Base-by-base conservation (phyloP, 2,888 invertebrate species). In the Nemotelus nigrinus region DNA sequence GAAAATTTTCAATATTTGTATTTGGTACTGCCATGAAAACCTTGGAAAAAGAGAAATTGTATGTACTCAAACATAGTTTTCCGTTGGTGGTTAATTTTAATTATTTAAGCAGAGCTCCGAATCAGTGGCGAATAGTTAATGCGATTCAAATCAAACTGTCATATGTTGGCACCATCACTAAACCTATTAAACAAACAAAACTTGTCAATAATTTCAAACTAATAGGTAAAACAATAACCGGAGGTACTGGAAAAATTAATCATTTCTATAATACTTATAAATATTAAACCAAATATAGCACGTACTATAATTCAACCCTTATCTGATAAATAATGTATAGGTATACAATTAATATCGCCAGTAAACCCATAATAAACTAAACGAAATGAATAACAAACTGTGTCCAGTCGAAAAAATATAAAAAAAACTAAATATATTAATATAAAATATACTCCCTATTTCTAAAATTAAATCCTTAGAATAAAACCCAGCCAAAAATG, bases 401-500 rank as follows among this genome's bases (percentile, higher is more conserved):
- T 91, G 87, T 0, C 90, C 89, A 0, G 89, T 89, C 60, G 90
- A 90, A 86, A 90, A 89, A 87, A 88, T 89, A 83, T 90, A 85
- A 82, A 89, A 84, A 87, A 89, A 90, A 85, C 88, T 85, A 86
- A 88, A 86, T 82, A 88, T 83, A 89, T 90, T 90, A 84, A 89
- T 83, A 87, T 87, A 87, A 80, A 84, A 87, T 85, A 90, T 87
- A 81, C 87, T 87, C 76, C 89, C 85, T 81, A 89, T 82, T 81
- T 91, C 91, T 86, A 91, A 89, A 89, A 91, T 89, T 86, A 90
- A 85, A 88, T 90, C 91, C 53, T 90, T 91, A 45, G 90, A 91
- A 87, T 91, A 92, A 91, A 91, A 91, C 0, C 90, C 91, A 0
- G 90, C 87, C 85, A 92, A 87, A 90, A 91, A 92, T 6, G 91